A percentile compares a stretch with the other conserved stretches of the same genome.
These are phyloP conservation scores for Alca torda DNA, from an alignment of 2,797 vertebrate genomes.

Conservation along the genomic window DNA sequence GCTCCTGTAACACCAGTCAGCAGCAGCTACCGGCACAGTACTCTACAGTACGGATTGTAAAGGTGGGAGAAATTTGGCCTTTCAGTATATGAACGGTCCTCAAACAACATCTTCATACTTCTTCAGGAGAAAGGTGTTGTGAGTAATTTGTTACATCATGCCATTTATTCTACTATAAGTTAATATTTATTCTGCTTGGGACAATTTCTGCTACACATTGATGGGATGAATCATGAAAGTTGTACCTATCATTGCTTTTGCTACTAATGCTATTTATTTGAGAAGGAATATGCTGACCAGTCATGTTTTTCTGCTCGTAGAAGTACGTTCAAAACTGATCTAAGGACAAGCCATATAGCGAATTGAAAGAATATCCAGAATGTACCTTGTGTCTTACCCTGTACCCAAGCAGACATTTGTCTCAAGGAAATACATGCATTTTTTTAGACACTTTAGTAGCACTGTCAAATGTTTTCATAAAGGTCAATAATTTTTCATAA, in stretches of 20 bases:
- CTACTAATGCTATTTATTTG: background rate
- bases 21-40: rapidly evolving
- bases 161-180: background rate
- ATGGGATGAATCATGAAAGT: background rate
- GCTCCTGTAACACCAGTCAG: background rate
- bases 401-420: background rate
- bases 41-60: rapidly evolving
- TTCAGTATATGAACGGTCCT: background rate
- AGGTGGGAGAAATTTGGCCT: background rate
- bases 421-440: background rate
- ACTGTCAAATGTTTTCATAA: background rate
- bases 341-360: background rate
- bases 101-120: background rate
- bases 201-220: background rate
- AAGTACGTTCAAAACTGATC: background rate
- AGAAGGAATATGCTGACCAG: background rate
- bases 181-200: background rate
- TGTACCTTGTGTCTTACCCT: background rate
- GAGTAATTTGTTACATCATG: background rate
- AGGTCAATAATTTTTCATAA: background rate
- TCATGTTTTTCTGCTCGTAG: background rate
- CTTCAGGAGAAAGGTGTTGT: background rate
- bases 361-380: background rate
- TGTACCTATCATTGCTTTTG: background rate
- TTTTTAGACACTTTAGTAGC: background rate